Base-by-base conservation (phyloP, 2,888 invertebrate species). In the Dolomedes plantarius region DNA sequence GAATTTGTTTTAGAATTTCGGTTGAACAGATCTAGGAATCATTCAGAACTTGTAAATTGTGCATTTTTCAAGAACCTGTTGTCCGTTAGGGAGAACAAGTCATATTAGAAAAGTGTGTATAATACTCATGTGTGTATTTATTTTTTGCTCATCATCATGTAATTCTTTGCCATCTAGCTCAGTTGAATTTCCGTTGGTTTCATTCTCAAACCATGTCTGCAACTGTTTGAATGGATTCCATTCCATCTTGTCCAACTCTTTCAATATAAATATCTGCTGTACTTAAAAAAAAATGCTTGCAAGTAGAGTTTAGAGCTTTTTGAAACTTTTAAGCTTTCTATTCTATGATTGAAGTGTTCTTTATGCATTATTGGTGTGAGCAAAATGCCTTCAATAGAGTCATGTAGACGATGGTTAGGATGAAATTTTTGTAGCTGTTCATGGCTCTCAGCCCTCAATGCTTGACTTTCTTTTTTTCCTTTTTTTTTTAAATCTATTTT, bases 301-400 rank as follows among this genome's bases (percentile, higher is more conserved):
- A 62, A 41, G 81, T 81, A 81, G 81, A 69, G 56, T 50, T 68
- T 81, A 81, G 81, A 32, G 81, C 75, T 75, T 75, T 69, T 69
- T 16, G 16, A 27, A 32, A 80, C 75, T 74, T 75, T 69, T 74
- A 81, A 80, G 75, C 74, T 81, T 81, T 81, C 67, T 81, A 81
- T 81, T 81, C 68, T 75, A 75, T 56, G 3, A 11, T 16, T 46
- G 16, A 46, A 16, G n/a, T 16, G 7, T 56, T 56, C 16, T 56
- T 56, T 56, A 23, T 23, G 5, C 23, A 23, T 23, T 23, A 19
- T 19, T 56, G 19, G 19, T 56, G 56, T 56, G 56, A 56, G 56
- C 56, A 56, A 56, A 56, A 56, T 56, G 56, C 56, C 56, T 56
- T 56, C 16, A 56, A n/a, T 23, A 23, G 16, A 56, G 23, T 19